A percentile compares a stretch with the other conserved stretches of the same genome.
phyloP scores from a whole-genome alignment of 2,113 vertebrate species.

The Halichoerus grypus region DNA sequence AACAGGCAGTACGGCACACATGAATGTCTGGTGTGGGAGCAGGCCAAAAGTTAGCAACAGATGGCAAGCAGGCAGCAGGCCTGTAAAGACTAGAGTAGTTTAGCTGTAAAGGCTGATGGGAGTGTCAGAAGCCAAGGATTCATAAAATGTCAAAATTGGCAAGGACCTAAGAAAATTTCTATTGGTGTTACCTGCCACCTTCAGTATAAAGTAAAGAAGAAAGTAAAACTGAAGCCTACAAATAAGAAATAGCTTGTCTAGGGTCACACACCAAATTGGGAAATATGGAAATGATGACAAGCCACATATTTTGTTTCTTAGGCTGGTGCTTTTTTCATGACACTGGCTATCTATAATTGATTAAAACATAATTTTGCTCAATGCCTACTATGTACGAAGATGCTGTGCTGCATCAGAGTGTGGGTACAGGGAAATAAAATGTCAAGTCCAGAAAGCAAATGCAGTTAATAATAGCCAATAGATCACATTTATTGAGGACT shows the following conservation, averaged over 20 bases:
- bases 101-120: neutral
- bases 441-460: neutral
- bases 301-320: neutral
- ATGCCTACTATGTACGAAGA: neutral
- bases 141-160: neutral
- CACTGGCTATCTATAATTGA: neutral
- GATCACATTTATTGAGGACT: neutral
- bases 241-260: neutral
- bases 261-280: neutral
- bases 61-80: neutral
- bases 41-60: neutral
- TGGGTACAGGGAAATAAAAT: neutral
- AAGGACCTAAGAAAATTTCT: neutral
- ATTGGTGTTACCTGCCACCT: neutral
- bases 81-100: neutral
- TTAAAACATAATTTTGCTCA: neutral
- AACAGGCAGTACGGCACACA: neutral
- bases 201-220: neutral
- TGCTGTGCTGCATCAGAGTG: neutral
- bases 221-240: neutral
- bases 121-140: neutral
- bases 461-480: neutral
- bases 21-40: neutral
- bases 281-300: neutral
- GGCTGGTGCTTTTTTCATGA: neutral